Evolutionary conservation across 2,797 vertebrate species (phyloP).

Genomic region (Enteromius unitaeniatus): DNA sequence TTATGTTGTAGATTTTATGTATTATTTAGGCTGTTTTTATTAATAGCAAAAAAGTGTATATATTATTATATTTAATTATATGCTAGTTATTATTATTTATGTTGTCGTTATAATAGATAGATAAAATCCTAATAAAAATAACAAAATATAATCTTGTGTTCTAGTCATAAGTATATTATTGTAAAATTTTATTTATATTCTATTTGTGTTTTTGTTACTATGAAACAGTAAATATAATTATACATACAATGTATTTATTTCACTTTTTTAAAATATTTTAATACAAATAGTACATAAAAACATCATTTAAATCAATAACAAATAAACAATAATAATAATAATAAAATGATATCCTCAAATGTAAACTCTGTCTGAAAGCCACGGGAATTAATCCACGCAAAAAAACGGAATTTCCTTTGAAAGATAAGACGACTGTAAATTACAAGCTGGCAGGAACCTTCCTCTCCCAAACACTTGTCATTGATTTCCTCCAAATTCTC

Average conservation of each 20-base stretch:
- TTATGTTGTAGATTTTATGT: no score
- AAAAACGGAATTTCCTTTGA: neutral
- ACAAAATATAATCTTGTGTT: no score
- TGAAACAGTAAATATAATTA: neutral
- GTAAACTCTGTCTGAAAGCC: neutral
- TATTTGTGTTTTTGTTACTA: neutral
- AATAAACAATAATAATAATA: neutral
- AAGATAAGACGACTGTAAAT: neutral
- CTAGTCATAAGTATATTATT: neutral
- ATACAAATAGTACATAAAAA: neutral
- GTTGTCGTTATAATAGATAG: neutral
- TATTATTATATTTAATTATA: no score
- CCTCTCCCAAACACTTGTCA: conserved; percentile 2
- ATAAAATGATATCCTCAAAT: neutral
- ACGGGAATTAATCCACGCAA: neutral
- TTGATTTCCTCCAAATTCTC: conserved; percentile 29
- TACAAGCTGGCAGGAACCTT: neutral
- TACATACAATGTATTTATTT: no score
- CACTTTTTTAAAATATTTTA: neutral
- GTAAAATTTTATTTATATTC: neutral
- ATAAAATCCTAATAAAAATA: no score
- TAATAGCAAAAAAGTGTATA: no score
- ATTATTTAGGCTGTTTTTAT: no score
- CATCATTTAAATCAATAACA: neutral
- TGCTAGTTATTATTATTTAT: no score